These are phyloP conservation scores for Poeciliopsis paucimaculata DNA, from an alignment of 2,797 vertebrate genomes.

Conservation along the genomic window DNA sequence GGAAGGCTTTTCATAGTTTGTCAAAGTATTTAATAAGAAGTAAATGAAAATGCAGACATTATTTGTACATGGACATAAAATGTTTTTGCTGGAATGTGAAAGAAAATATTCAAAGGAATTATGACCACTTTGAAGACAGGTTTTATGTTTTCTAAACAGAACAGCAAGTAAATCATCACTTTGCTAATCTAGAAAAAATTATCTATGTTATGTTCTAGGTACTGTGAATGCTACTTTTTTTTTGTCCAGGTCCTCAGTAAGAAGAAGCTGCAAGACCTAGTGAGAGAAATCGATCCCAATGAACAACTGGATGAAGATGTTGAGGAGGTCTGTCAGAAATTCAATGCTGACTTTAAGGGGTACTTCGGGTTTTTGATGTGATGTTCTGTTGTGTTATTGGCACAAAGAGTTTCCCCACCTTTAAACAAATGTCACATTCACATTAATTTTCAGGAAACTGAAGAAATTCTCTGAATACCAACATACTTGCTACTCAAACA, in stretches of 20 bases:
- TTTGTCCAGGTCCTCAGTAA: constrained; percentile 91
- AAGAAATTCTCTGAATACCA: background rate
- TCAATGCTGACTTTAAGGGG: background rate
- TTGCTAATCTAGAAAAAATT: background rate
- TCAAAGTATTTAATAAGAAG: background rate
- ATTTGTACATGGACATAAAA: background rate
- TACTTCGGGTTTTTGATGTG: background rate
- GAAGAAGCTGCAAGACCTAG: constrained; percentile 98
- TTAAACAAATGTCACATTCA: background rate
- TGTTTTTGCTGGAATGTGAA: background rate
- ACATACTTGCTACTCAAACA: background rate
- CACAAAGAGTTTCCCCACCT: background rate
- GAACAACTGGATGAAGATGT: constrained; percentile 99
- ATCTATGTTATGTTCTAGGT: background rate
- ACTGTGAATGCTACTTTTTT: background rate
- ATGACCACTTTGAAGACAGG: background rate
- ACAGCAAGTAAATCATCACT: background rate
- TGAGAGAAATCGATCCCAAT: constrained; percentile 97
- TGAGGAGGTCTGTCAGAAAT: constrained; percentile 86
- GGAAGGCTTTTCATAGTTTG: background rate
- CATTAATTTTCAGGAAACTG: background rate
- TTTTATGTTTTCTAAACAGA: background rate
- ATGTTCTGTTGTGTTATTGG: background rate
- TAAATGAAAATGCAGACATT: background rate
- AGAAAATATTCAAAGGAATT: background rate